phyloP scores from a whole-genome alignment of 2,113 vertebrate species.

The Suncus etruscus region DNA sequence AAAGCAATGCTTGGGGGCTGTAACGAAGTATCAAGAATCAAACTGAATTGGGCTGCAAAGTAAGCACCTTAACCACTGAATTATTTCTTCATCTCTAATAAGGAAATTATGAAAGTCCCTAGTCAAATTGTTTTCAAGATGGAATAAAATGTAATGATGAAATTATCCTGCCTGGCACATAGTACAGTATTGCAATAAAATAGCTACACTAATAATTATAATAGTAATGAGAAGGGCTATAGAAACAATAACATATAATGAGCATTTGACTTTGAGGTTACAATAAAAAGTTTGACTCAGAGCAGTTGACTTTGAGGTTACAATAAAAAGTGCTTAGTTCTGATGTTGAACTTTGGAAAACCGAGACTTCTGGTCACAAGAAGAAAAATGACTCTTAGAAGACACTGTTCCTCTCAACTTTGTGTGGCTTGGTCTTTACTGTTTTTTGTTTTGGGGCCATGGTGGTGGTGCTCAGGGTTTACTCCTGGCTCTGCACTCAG shows the following conservation, averaged over 20 bases:
- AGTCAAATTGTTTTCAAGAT: not conserved
- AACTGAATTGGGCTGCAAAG: too few species aligned
- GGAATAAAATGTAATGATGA: not conserved
- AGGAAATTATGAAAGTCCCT: not conserved
- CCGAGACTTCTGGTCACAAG: not conserved
- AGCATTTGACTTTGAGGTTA: slow-evolving; percentile 49
- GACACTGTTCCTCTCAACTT: not conserved
- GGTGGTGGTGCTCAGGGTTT: too few species aligned
- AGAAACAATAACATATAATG: not conserved
- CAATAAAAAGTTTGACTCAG: not conserved
- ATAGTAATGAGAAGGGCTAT: not conserved
- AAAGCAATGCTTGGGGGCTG: too few species aligned
- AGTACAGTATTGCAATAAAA: not conserved
- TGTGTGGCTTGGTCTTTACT: rapidly evolving
- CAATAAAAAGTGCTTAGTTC: not conserved
- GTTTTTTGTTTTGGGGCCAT: too few species aligned
- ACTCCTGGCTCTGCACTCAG: too few species aligned
- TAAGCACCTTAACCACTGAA: too few species aligned
- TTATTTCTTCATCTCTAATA: too few species aligned
- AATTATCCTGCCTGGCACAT: not conserved
- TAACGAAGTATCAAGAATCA: too few species aligned
- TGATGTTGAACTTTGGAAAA: not conserved
- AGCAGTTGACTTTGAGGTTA: slow-evolving; percentile 41
- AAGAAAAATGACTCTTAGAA: not conserved
- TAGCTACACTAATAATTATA: not conserved